Conservation (phyloP, 2,113 vertebrate species). For the Macquaria ambigua region DNA sequence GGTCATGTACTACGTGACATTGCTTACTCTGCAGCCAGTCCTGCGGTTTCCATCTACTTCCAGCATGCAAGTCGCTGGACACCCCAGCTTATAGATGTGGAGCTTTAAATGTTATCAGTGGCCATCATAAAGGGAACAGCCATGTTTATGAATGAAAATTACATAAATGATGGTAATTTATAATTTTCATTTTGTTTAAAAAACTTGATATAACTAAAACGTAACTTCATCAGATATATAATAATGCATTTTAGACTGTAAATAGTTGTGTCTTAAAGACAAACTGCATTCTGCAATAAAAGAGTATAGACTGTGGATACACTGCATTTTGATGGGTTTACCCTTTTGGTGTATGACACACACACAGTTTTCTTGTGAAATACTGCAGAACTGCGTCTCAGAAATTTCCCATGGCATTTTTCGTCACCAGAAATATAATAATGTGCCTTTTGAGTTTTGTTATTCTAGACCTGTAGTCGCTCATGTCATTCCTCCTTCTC, state of each 20-base stretch:
- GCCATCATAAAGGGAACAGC: background rate
- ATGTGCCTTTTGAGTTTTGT: conserved; percentile 11
- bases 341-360: background rate
- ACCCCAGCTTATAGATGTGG: background rate
- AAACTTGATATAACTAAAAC: background rate
- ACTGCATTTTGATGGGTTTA: background rate
- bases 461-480: conserved; percentile 23
- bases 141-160: background rate
- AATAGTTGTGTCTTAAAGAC: too few species aligned
- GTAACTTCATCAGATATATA: background rate
- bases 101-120: background rate
- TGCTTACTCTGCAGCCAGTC: background rate
- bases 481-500: conserved; percentile 22
- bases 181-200: background rate
- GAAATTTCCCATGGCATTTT: conserved; percentile 8
- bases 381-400: background rate
- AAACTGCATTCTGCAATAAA: background rate
- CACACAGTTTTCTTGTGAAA: background rate
- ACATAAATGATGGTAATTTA: background rate
- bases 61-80: background rate
- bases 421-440: conserved; percentile 14
- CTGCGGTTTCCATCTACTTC: background rate
- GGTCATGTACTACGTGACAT: background rate
- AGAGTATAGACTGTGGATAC: background rate
- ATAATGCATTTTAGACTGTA: background rate